A percentile compares a stretch with the other conserved stretches of the same genome.
Evolutionary conservation across 30 jellyfish, hydroid and myxozoan genomes (phyloP).

Genomic region (Pseudorhiza aurosa): DNA sequence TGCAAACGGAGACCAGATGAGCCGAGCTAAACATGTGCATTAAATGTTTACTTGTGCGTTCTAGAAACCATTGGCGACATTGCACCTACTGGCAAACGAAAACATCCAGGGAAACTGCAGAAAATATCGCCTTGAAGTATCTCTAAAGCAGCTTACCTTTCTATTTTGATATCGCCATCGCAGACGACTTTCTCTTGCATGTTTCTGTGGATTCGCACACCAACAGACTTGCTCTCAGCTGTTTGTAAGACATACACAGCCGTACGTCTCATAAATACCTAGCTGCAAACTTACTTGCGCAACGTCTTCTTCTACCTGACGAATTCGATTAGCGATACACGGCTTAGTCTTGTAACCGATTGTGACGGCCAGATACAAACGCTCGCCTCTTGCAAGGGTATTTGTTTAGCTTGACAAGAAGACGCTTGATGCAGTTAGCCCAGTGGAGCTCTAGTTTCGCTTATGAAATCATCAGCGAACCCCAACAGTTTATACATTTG

Average conservation of each 20-base stretch:
- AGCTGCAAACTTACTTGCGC: too few relatives aligned
- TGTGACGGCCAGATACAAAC: not conserved
- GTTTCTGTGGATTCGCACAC: not conserved
- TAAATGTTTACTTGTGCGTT: constrained; percentile 31
- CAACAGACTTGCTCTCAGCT: constrained; percentile 21
- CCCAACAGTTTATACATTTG: constrained; percentile 76
- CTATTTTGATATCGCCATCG: constrained; percentile 3
- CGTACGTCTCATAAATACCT: too few relatives aligned
- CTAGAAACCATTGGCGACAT: constrained; percentile 25
- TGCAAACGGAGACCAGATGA: too few relatives aligned
- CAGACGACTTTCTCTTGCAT: constrained; percentile 5
- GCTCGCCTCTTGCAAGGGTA: constrained; percentile 2
- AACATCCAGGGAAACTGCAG: constrained; percentile 5
- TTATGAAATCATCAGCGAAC: constrained; percentile 78
- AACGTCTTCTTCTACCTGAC: too few relatives aligned
- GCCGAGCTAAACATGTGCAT: constrained; percentile 2
- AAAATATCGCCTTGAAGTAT: not conserved
- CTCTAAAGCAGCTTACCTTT: not conserved
- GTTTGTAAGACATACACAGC: constrained; percentile 16
- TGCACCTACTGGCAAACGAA: constrained; percentile 14
- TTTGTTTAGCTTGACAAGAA: constrained; percentile 46
- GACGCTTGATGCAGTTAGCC: constrained; percentile 66
- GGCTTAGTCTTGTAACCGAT: too few relatives aligned
- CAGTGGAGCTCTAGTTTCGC: constrained; percentile 57
- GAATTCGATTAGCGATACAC: too few relatives aligned